These are phyloP conservation scores for Zaprionus davidi DNA, from an alignment of 1,140 invertebrate species.

Conservation along the genomic window DNA sequence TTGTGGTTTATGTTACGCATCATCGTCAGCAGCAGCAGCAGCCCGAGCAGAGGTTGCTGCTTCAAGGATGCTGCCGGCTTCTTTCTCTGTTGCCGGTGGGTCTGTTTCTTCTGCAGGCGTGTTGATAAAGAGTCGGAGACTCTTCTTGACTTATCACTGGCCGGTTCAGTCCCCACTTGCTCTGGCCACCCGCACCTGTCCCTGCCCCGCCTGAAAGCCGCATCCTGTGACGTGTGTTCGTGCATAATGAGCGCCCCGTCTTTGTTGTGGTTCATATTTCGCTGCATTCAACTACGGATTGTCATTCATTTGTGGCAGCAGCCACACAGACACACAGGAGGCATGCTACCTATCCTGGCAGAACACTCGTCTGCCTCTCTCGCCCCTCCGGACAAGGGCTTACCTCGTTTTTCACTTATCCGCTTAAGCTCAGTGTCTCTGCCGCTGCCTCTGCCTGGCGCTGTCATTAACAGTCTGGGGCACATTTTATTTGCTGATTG, in stretches of 20 bases:
- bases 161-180: conserved; percentile 20
- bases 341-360: not conserved
- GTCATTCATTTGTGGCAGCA: conserved; percentile 63
- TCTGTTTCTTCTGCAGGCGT: conserved; percentile 28
- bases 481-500: conserved; percentile 33
- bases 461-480: conserved; percentile 55
- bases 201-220: not conserved
- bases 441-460: not conserved
- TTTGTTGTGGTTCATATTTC: conserved; percentile 61
- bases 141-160: conserved; percentile 41
- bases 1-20: conserved; percentile 62
- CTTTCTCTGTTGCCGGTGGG: conserved; percentile 7
- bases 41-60: not conserved
- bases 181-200: conserved; percentile 14
- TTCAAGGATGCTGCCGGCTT: conserved; percentile 17
- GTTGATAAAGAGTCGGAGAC: conserved; percentile 30
- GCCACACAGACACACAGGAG: not conserved
- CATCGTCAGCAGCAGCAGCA: conserved; percentile 27
- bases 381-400: conserved; percentile 8
- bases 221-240: conserved; percentile 58
- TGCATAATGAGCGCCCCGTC: conserved; percentile 58
- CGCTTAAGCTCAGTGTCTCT: conserved; percentile 33
- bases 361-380: not conserved
- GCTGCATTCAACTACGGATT: conserved; percentile 43
- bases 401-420: conserved; percentile 57